Evolutionary conservation across 2,888 invertebrate species (phyloP), one percentile per base, ranked within the genome.

Genomic region (Laspeyria flexula): DNA sequence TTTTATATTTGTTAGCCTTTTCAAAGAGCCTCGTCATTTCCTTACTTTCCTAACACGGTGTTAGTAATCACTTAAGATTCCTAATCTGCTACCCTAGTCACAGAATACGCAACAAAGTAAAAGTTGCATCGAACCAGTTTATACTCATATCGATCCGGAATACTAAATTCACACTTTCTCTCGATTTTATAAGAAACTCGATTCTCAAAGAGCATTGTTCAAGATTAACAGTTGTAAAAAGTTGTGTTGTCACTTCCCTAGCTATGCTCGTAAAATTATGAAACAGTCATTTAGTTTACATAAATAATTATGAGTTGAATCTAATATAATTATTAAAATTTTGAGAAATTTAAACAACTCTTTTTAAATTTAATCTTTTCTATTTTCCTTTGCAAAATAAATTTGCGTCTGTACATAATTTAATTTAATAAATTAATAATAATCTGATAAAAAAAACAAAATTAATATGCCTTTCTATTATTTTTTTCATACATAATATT

Each of bases 101-200:
- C 53, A 39, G 64, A 72, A 68, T 65, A 52, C 47, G 56, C 47
- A 61, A 63, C 51, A 45, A 69, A 76, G 79, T 78, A 79, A 79
- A 77, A 79, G 76, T 64, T 64, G 48, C 47, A 58, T 47, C 43
- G 71, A 60, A 74, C 72, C 56, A 75, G 73, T 79, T 46, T 77
- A 62, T 53, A 60, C 50, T 57, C 50, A 63, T 61, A 59, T 71
- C 63, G 61, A 62, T 56, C 59, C 60, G 47, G 78, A 78, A 78
- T 79, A 73, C 71, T 55, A 73, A 65, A 71, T 71, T 68, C 47
- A 56, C 56, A 70, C 79, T 78, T 79, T 79, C 78, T 73, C 77
- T 73, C 63, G 55, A 62, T 67, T 55, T 65, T 61, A 39, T 48
- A 56, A 44, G 43, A 55, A 53, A 29, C 58, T 58, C 43, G 23